Evolutionary conservation across 2,797 vertebrate species (phyloP).

Genomic region (Thaleichthys pacificus): DNA sequence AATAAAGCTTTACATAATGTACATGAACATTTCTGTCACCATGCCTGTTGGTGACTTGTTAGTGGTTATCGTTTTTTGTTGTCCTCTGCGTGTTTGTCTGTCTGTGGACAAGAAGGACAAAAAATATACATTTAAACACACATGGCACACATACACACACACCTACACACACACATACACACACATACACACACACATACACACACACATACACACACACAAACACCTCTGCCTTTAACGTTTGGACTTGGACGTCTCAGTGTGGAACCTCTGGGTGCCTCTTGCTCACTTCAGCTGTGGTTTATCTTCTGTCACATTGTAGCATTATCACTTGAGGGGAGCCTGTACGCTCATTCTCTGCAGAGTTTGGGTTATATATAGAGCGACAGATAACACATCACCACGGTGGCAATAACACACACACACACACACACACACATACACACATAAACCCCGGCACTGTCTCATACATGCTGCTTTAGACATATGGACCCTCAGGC

Average conservation of each 20-base stretch:
- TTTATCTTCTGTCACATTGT: background rate
- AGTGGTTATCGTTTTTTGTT: too few relatives aligned
- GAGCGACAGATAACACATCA: constrained; percentile 7
- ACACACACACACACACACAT: background rate
- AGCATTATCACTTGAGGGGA: background rate
- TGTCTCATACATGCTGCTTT: background rate
- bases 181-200: background rate
- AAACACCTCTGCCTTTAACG: background rate
- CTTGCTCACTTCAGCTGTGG: too few relatives aligned
- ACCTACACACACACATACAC: too few relatives aligned
- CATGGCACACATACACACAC: background rate
- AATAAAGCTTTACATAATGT: too few relatives aligned
- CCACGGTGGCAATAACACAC: constrained; percentile 1
- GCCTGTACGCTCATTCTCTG: background rate
- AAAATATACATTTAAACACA: background rate
- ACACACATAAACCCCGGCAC: background rate
- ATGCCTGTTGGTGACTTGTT: too few relatives aligned
- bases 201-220: background rate
- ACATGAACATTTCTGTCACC: too few relatives aligned
- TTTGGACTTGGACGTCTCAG: background rate
- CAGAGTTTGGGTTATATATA: background rate
- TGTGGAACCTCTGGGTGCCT: background rate
- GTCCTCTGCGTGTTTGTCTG: background rate
- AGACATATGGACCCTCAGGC: background rate
- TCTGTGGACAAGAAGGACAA: background rate